Evolutionary conservation across 1,140 invertebrate genomes (phyloP).

Genomic region (Condylostylus longicornis): DNA sequence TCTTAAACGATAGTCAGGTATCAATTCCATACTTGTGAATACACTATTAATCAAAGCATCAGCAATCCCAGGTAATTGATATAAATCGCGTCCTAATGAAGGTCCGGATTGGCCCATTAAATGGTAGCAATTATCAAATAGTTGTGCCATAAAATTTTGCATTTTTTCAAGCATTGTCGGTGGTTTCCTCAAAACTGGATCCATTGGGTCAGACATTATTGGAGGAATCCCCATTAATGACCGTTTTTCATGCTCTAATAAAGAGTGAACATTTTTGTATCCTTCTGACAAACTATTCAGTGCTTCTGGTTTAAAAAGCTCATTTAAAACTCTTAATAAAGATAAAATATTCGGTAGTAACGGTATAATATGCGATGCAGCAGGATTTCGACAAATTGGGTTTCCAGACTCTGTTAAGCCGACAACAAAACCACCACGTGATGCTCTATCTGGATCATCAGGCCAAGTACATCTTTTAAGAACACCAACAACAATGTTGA

Average conservation of each 20-base stretch:
- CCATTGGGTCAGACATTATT: slow-evolving; percentile 32
- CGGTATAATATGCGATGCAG: slow-evolving; percentile 62
- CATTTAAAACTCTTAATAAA: slow-evolving; percentile 60
- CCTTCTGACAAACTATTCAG: slow-evolving; percentile 44
- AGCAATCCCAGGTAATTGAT: slow-evolving; percentile 48
- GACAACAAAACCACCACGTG: slow-evolving; percentile 64
- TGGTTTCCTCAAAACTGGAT: slow-evolving; percentile 31
- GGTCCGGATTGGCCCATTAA: slow-evolving; percentile 62
- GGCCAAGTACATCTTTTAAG: slow-evolving; percentile 75
- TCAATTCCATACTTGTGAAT: slow-evolving; percentile 50
- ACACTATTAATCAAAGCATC: slow-evolving; percentile 47
- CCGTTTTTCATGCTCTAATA: slow-evolving; percentile 54
- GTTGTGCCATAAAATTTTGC: slow-evolving; percentile 57
- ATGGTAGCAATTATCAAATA: slow-evolving; percentile 62
- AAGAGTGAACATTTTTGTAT: slow-evolving; percentile 49
- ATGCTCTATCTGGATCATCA: slow-evolving; percentile 60
- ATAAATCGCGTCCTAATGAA: slow-evolving; percentile 68
- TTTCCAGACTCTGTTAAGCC: slow-evolving; percentile 58
- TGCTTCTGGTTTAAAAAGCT: slow-evolving; percentile 56
- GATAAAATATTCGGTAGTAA: slow-evolving; percentile 60
- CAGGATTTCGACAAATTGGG: slow-evolving; percentile 69
- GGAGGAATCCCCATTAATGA: slow-evolving; percentile 45
- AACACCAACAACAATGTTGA: slow-evolving; percentile 62
- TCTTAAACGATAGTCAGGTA: slow-evolving; percentile 73
- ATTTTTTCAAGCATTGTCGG: slow-evolving; percentile 55